A percentile compares a stretch with the other conserved stretches of the same genome.
phyloP scores from a whole-genome alignment of 1,140 invertebrate species.

The Ladona fulva region DNA sequence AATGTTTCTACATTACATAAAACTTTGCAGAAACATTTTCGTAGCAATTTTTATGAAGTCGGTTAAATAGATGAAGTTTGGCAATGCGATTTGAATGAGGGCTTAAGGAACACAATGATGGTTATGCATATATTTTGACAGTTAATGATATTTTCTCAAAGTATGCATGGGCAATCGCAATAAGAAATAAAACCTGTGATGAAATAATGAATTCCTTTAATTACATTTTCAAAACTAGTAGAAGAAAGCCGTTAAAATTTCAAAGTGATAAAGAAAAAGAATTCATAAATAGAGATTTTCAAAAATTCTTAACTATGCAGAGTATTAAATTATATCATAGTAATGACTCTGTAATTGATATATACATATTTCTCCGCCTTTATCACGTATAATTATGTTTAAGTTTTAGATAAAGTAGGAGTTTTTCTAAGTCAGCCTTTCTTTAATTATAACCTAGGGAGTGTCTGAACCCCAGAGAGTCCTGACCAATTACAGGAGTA shows the following conservation, averaged over 20 bases:
- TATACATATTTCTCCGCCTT: neutral
- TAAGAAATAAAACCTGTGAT: slow-evolving; percentile 38
- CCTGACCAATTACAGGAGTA: no score
- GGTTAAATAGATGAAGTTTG: neutral
- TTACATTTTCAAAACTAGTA: slow-evolving; percentile 18
- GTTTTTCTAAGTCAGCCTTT: no score
- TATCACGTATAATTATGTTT: neutral
- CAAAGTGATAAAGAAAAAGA: neutral
- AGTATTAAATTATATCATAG: neutral
- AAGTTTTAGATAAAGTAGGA: neutral
- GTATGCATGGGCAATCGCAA: slow-evolving; percentile 35
- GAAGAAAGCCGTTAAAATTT: neutral
- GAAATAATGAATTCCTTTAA: slow-evolving; percentile 29
- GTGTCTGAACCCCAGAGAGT: no score
- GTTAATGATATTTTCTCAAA: slow-evolving; percentile 40
- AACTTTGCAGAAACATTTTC: neutral
- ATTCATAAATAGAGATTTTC: neutral
- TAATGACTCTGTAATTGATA: neutral
- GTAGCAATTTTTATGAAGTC: neutral
- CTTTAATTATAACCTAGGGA: no score
- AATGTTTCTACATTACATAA: neutral
- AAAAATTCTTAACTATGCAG: neutral
- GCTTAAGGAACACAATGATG: slow-evolving; percentile 30
- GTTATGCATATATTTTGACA: slow-evolving; percentile 37
- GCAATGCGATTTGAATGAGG: neutral